Percentiles rank a stretch among this genome's conserved stretches.
phyloP scores from a whole-genome alignment of 2,113 vertebrate genomes.

The Hippocampus abdominalis region DNA sequence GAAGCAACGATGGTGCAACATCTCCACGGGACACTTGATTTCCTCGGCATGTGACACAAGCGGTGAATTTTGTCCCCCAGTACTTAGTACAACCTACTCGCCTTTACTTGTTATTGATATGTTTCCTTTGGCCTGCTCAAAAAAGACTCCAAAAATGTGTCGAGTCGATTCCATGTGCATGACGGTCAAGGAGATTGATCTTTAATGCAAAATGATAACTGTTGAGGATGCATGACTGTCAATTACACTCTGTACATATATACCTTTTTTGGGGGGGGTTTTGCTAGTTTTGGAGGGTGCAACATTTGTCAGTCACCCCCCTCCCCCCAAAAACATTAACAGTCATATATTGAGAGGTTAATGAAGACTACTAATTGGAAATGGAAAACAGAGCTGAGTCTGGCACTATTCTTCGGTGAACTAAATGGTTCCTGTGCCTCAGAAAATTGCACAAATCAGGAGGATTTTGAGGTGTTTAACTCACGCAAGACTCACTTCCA shows the following conservation, averaged over 20 bases:
- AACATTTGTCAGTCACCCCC: not conserved
- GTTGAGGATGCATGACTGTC: not conserved
- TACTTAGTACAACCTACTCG: not conserved
- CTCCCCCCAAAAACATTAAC: not conserved
- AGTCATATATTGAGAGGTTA: not conserved
- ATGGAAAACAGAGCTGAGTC: not conserved
- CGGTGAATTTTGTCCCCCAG: not conserved
- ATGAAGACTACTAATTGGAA: not conserved
- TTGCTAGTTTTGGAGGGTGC: not conserved
- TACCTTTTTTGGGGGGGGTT: not conserved
- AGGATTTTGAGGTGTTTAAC: not conserved
- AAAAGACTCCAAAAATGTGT: not conserved
- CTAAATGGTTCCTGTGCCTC: not conserved
- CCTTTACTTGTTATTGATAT: not conserved
- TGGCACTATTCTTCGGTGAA: not conserved
- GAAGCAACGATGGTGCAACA: conserved; percentile 52
- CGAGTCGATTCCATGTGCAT: not conserved
- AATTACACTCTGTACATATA: not conserved
- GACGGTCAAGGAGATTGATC: not conserved
- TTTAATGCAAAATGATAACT: not conserved
- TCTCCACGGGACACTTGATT: conserved; percentile 55
- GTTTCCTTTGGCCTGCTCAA: not conserved
- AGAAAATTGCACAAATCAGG: not conserved
- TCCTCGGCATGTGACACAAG: not conserved
- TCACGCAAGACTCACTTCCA: not conserved